A percentile compares a stretch with the other conserved stretches of the same genome.
Evolutionary conservation across 2,888 invertebrate genomes (phyloP).

Genomic region (Tetropium fuscum): DNA sequence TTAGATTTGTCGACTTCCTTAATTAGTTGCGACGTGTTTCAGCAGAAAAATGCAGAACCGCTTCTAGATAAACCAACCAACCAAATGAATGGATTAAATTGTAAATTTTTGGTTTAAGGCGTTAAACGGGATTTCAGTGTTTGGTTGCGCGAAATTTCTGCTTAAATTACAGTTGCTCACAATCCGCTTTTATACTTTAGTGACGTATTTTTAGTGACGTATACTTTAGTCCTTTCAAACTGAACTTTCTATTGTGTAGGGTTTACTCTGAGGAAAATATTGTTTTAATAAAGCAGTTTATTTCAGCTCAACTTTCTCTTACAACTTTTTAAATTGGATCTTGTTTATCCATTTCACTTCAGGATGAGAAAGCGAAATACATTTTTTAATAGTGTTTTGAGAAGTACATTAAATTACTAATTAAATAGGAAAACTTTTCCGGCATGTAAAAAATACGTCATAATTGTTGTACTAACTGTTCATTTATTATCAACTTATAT

Average conservation of each 20-base stretch:
- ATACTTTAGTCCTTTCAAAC: slow-evolving; percentile 8
- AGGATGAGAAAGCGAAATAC: no score
- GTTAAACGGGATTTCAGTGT: slow-evolving; percentile 38
- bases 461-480: no score
- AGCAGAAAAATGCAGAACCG: not conserved
- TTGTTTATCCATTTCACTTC: no score
- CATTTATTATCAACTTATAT: no score
- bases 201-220: no score
- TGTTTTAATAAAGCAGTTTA: slow-evolving; percentile 12
- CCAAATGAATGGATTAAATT: slow-evolving; percentile 19
- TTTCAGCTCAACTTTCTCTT: slow-evolving; percentile 5
- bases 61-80: slow-evolving; percentile 4
- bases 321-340: not conserved
- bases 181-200: slow-evolving; percentile 29
- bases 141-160: slow-evolving; percentile 33
- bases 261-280: slow-evolving; percentile 11
- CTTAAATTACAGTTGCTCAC: slow-evolving; percentile 31
- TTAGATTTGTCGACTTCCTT: slow-evolving; percentile 28
- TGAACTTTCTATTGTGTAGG: slow-evolving; percentile 12
- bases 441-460: no score
- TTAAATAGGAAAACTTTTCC: no score
- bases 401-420: no score
- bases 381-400: no score
- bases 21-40: slow-evolving; percentile 5
- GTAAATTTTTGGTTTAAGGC: slow-evolving; percentile 34